Percentiles rank a stretch among this genome's conserved stretches.
phyloP scores from a whole-genome alignment of 1,140 invertebrate genomes.

The Eupeodes corollae region DNA sequence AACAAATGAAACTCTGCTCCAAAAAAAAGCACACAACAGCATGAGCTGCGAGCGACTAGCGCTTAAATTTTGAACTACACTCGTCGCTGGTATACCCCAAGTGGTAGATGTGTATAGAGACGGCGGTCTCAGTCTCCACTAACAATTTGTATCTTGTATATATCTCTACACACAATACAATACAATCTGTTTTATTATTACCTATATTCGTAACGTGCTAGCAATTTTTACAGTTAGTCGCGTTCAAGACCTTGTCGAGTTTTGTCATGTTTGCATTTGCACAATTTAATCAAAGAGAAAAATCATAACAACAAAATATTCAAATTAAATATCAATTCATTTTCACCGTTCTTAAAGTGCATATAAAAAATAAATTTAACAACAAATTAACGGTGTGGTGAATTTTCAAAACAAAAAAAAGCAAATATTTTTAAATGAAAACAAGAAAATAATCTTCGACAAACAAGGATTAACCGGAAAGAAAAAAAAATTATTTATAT shows the following conservation, averaged over 20 bases:
- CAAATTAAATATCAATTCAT: neutral
- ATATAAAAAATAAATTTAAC: too few species aligned
- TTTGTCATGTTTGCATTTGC: slow-evolving; percentile 32
- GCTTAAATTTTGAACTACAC: too few species aligned
- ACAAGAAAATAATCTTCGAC: neutral
- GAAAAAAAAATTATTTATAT: neutral
- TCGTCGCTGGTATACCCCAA: too few species aligned
- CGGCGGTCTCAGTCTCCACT: too few species aligned
- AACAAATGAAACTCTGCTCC: too few species aligned
- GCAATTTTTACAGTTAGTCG: slow-evolving; percentile 37
- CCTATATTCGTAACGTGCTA: slow-evolving; percentile 35
- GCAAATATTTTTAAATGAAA: neutral
- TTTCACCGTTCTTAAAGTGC: neutral
- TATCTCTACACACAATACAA: neutral
- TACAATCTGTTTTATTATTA: neutral
- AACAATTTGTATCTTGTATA: neutral
- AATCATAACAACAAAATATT: neutral
- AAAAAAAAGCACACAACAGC: too few species aligned
- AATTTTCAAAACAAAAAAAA: too few species aligned
- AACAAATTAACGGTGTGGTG: too few species aligned
- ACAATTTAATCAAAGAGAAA: neutral
- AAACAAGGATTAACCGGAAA: neutral
- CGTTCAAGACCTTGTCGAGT: slow-evolving; percentile 38
- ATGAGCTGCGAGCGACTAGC: too few species aligned
- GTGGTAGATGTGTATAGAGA: too few species aligned